Conservation (phyloP, 2,113 vertebrate genomes). For the Phylloscopus trochilus region DNA sequence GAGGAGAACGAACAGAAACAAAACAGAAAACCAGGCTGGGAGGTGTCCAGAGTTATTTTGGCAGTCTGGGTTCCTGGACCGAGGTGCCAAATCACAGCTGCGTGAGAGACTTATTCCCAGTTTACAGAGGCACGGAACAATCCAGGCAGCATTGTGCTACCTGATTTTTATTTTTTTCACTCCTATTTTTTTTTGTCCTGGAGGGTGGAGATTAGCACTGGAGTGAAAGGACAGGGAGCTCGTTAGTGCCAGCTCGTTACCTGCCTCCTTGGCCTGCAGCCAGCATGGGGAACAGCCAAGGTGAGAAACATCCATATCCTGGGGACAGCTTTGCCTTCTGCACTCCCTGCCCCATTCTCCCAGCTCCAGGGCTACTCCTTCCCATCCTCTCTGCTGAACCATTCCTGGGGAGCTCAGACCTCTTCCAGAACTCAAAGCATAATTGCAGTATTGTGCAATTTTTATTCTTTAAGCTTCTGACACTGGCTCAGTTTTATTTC, state of each 20-base stretch:
- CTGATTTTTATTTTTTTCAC: not conserved
- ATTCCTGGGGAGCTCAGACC: not conserved
- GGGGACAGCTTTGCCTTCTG: not conserved
- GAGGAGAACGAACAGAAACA: conserved; percentile 7
- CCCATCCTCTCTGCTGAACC: not conserved
- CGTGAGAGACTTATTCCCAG: not conserved
- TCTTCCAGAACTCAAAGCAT: not conserved
- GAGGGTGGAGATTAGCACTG: conserved; percentile 15
- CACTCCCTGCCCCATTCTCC: not conserved
- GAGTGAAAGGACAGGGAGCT: conserved; percentile 36
- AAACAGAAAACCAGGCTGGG: conserved; percentile 35
- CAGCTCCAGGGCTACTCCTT: not conserved
- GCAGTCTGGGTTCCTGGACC: not conserved
- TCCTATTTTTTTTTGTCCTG: not conserved
- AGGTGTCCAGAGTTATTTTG: conserved; percentile 55
- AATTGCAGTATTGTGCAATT: not conserved
- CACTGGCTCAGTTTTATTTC: not conserved
- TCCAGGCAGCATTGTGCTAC: not conserved
- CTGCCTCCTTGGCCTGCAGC: conserved; percentile 6
- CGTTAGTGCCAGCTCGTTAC: conserved; percentile 19
- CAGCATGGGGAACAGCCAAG: not conserved
- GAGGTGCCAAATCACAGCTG: conserved; percentile 43
- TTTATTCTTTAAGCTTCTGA: not conserved
- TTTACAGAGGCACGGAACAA: not conserved
- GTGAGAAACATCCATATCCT: not conserved